A percentile compares a stretch with the other conserved stretches of the same genome.
These are phyloP conservation scores for Pollachius pollachius DNA, from an alignment of 2,113 vertebrate species.

Conservation along the genomic window DNA sequence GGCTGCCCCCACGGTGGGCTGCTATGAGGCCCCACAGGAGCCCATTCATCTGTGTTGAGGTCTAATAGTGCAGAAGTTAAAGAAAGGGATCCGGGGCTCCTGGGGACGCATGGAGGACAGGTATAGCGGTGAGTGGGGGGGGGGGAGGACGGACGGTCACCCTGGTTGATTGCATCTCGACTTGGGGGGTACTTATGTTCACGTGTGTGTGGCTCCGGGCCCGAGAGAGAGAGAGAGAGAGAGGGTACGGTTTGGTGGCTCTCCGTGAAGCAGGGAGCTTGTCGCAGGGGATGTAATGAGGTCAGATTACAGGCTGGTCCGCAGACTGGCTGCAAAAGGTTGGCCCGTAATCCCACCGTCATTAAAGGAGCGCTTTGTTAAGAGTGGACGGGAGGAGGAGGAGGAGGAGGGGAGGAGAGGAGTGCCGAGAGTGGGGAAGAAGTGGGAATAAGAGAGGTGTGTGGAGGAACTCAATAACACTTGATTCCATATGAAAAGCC, in stretches of 20 bases:
- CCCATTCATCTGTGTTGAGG: slow-evolving; percentile 45
- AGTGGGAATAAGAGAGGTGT: slow-evolving; percentile 65
- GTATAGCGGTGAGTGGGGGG: slow-evolving; percentile 30
- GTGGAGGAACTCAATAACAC: slow-evolving; percentile 77
- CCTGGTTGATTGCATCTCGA: slow-evolving; percentile 55
- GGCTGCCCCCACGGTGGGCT: slow-evolving; percentile 37
- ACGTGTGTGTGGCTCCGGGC: slow-evolving; percentile 41
- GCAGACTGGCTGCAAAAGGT: slow-evolving; percentile 72
- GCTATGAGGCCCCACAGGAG: slow-evolving; percentile 18
- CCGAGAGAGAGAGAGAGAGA: slow-evolving; percentile 10
- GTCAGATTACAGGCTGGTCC: slow-evolving; percentile 79
- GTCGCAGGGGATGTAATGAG: slow-evolving; percentile 78
- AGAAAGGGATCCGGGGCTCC: slow-evolving; percentile 23
- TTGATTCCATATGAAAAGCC: slow-evolving; percentile 79
- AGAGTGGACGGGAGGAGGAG: slow-evolving; percentile 56
- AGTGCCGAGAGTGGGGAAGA: slow-evolving; percentile 55
- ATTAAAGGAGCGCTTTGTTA: slow-evolving; percentile 79
- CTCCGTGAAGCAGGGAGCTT: slow-evolving; percentile 68
- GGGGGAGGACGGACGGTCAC: slow-evolving; percentile 41
- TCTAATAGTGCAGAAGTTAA: slow-evolving; percentile 47
- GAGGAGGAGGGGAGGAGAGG: slow-evolving; percentile 58
- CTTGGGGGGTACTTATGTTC: slow-evolving; percentile 44
- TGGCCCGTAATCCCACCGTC: slow-evolving; percentile 75
- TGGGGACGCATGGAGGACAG: background rate
- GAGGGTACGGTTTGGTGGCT: slow-evolving; percentile 68